phyloP scores from a whole-genome alignment of 2,797 vertebrate species.

The Pseudomugil tenellus region DNA sequence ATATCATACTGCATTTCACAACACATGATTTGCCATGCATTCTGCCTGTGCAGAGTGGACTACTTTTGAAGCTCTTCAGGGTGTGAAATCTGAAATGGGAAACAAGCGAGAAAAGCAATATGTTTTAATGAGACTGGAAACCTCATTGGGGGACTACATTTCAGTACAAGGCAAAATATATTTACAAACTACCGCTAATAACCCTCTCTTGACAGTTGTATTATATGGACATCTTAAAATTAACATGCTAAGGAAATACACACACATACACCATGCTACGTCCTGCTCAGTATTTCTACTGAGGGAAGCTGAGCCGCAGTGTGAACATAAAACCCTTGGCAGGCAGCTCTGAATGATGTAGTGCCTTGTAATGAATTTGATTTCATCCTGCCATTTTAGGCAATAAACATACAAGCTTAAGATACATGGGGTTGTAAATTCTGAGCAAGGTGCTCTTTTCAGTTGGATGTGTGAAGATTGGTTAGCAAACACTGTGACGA shows the following conservation, averaged over 20 bases:
- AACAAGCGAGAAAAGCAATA: slow-evolving; percentile 66
- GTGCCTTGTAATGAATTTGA: slow-evolving; percentile 77
- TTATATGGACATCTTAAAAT: slow-evolving; percentile 48
- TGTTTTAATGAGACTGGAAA: slow-evolving; percentile 65
- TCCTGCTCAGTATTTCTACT: slow-evolving; percentile 45
- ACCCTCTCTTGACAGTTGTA: slow-evolving; percentile 42
- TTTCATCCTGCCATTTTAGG: slow-evolving; percentile 74
- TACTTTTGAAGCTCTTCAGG: slow-evolving; percentile 27
- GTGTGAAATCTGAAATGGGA: slow-evolving; percentile 54
- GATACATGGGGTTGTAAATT: slow-evolving; percentile 71
- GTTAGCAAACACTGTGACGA: slow-evolving; percentile 48
- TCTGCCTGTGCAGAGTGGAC: slow-evolving; percentile 29
- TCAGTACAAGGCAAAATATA: slow-evolving; percentile 49
- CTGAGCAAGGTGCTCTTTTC: slow-evolving; percentile 41
- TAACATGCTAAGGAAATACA: slow-evolving; percentile 55
- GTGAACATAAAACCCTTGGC: slow-evolving; percentile 64
- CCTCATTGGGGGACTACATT: slow-evolving; percentile 49
- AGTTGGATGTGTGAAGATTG: slow-evolving; percentile 49
- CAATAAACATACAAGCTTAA: slow-evolving; percentile 74
- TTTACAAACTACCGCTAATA: slow-evolving; percentile 46
- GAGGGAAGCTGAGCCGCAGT: slow-evolving; percentile 44
- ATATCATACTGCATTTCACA: slow-evolving; percentile 56
- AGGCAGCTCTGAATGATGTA: slow-evolving; percentile 68
- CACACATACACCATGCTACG: slow-evolving; percentile 8
- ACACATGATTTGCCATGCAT: slow-evolving; percentile 45